A percentile compares a stretch with the other conserved stretches of the same genome.
phyloP scores from a whole-genome alignment of 2,113 vertebrate genomes.

The Trogon melanurus region DNA sequence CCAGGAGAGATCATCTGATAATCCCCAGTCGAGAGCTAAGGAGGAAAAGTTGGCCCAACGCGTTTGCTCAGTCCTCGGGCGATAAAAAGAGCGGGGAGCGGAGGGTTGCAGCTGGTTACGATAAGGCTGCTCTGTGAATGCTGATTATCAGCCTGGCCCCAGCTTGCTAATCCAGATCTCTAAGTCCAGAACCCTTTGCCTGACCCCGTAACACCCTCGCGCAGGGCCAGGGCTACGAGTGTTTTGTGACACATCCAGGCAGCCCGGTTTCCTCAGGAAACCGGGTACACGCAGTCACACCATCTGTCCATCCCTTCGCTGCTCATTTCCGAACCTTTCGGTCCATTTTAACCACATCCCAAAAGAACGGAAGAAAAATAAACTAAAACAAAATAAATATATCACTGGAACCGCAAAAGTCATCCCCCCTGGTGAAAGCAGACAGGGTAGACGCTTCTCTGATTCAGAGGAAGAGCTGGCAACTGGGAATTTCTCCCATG shows the following conservation, averaged over 20 bases:
- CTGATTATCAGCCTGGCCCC: neutral
- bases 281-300: rapidly evolving
- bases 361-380: neutral
- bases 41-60: neutral
- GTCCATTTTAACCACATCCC: neutral
- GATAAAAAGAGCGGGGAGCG: neutral
- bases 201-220: rapidly evolving
- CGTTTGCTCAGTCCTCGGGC: neutral
- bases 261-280: neutral
- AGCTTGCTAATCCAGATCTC: neutral
- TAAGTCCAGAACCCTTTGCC: neutral
- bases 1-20: neutral
- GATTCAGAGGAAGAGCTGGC: neutral
- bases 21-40: neutral
- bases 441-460: neutral
- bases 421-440: neutral
- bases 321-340: neutral
- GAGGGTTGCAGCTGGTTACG: neutral
- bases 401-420: neutral
- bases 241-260: neutral
- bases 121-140: neutral
- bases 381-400: too few relatives aligned
- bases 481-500: neutral
- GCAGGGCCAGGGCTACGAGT: rapidly evolving
- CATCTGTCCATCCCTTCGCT: neutral